These are phyloP conservation scores for Coleophora deauratella DNA, from an alignment of 2,888 invertebrate species.

Conservation along the genomic window DNA sequence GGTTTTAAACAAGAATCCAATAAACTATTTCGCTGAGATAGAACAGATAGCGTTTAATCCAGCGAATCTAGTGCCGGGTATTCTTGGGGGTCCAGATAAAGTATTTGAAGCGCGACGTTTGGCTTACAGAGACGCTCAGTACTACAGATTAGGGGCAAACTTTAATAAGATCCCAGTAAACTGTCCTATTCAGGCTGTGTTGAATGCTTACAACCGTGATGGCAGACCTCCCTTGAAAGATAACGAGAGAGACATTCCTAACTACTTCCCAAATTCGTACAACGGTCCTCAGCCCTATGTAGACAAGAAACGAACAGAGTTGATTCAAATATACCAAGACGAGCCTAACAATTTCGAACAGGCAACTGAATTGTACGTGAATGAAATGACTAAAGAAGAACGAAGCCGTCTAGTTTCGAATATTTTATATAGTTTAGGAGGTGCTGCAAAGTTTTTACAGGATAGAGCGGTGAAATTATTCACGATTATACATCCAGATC, in stretches of 20 bases:
- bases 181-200: constrained; percentile 20
- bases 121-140: constrained; percentile 73
- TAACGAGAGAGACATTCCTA: constrained; percentile 27
- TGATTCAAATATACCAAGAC: neutral
- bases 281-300: constrained; percentile 31
- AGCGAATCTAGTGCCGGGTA: constrained; percentile 44
- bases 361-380: neutral
- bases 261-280: constrained; percentile 32
- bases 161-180: constrained; percentile 29
- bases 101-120: constrained; percentile 63
- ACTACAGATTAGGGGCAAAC: constrained; percentile 30
- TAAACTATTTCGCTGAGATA: constrained; percentile 63
- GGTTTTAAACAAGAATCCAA: constrained; percentile 59
- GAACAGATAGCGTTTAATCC: constrained; percentile 67
- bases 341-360: constrained; percentile 1
- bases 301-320: constrained; percentile 19
- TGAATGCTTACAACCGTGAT: constrained; percentile 25
- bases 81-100: constrained; percentile 66
- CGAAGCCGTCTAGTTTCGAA: constrained; percentile 82
- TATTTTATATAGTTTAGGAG: constrained; percentile 61
- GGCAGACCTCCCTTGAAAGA: constrained; percentile 24
- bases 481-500: constrained; percentile 22
- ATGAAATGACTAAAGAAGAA: constrained; percentile 76
- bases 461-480: constrained; percentile 81
- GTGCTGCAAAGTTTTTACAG: constrained; percentile 7